These are phyloP conservation scores for Chaitophorus viminalis DNA, from an alignment of 2,888 invertebrate species.

Conservation along the genomic window DNA sequence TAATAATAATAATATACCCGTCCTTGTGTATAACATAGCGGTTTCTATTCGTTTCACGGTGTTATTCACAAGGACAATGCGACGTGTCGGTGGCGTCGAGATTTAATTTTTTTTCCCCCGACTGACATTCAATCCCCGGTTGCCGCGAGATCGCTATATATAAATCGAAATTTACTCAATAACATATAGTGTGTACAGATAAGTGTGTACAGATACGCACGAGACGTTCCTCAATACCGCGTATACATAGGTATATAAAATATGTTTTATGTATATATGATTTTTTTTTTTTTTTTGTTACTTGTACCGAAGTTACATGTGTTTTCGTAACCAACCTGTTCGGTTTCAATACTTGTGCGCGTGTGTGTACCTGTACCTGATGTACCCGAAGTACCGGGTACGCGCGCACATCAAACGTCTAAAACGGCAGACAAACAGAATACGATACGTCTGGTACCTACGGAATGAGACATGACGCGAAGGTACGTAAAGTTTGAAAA, in stretches of 20 bases:
- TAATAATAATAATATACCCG: too few species aligned
- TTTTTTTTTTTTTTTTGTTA: not conserved
- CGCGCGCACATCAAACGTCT: not conserved
- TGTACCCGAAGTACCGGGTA: not conserved
- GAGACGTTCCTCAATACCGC: not conserved
- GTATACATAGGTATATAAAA: not conserved
- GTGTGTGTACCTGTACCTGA: too few species aligned
- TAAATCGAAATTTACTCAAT: not conserved
- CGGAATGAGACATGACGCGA: not conserved
- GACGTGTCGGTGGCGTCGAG: not conserved
- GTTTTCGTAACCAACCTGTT: too few species aligned
- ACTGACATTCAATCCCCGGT: conserved; percentile 29
- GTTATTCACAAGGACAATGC: conserved; percentile 22
- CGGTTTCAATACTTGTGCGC: too few species aligned
- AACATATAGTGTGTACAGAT: too few species aligned
- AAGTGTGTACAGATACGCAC: not conserved
- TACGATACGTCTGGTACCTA: conserved; percentile 25
- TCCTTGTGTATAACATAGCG: too few species aligned
- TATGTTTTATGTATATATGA: not conserved
- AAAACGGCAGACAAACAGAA: not conserved
- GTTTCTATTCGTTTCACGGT: not conserved
- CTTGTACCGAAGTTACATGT: not conserved
- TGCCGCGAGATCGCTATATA: not conserved
- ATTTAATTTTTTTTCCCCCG: not conserved
- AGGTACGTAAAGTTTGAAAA: not conserved